Base-by-base conservation (phyloP, 2,113 vertebrate genomes). In the Myodes glareolus region DNA sequence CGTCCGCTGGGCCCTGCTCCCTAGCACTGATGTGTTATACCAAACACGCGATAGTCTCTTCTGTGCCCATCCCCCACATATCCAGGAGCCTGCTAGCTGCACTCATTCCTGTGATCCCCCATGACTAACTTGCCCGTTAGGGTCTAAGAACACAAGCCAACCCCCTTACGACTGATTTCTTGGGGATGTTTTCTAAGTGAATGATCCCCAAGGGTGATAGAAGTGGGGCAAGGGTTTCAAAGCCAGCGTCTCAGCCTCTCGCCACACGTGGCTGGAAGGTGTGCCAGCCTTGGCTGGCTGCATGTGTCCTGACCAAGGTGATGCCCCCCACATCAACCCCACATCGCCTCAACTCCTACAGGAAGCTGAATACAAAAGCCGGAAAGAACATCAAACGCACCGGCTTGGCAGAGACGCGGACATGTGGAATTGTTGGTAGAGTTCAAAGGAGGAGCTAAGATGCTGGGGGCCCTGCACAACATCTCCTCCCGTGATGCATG, bases 351-450 rank as follows among this genome's bases (percentile, higher is more conserved):
- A 58, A 94, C 98, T 98, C 92, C 67, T 63, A 97, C 98, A 97
- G 99, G 98, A 99, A 99, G 97, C 94, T 94, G 97, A 97, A 98
- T 96, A 99, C 99, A 99, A 99, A 99, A 98, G 98, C 98, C 99
- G 99, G 99, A 99, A 99, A 98, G 98, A 94, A 99, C 98, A 98
- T 99, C 99, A 99, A 99, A 99, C 98, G 92, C 93, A 61, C 97
- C 47, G 19, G 88, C 98, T 98, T 98, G 98, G 99, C 98, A 98
- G 98, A 97, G 97, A 88, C 98, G 72, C 95, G 97, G 97, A 94
- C 77, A 96, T 97, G 98, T 95, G 97, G 96, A 98, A 97, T 97
- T 97, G 97, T 98, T 98, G 98, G 98, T 98, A 98, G 97, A 98
- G 99, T 99, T 99, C 99, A 99, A 98, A 99, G 98, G 98, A 98